Evolutionary conservation across 2,888 invertebrate genomes (phyloP), one percentile per base, ranked within the genome.

Genomic region (Boloria selene): DNA sequence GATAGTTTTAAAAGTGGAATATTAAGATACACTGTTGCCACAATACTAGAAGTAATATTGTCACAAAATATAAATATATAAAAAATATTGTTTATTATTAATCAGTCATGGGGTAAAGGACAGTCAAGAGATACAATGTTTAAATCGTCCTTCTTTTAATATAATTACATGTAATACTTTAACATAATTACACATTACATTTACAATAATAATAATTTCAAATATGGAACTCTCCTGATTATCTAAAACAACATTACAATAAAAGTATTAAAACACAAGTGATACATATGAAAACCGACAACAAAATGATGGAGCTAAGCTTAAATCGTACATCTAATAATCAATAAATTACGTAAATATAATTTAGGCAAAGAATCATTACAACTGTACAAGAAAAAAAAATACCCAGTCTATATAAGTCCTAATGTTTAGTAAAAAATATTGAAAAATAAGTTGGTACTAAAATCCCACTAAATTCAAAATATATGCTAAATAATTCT

Each of bases 151-250:
- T 90, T 85, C 84, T 90, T 92, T 92, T 90, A 90, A 90, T 92
- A 72, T 72, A 90, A 89, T 92, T 91, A 91, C 89, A 90, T 83
- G 84, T 92, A 90, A 91, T 92, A 91, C 89, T 90, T 90, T 85
- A 92, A 92, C 91, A 90, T 90, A 90, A 90, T 92, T 91, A 92
- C 90, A 92, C 86, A 77, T 84, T 90, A 90, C 87, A 88, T 87
- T 84, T 90, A 90, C 88, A 90, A 90, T 90, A 88, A 90, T 90
- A 88, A 90, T 89, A 90, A 89, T 90, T 90, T 90, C 87, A 86
- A 87, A 87, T 86, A 86, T 87, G 87, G 85, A 90, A 89, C 88
- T 87, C 85, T 87, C 82, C 84, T 83, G 86, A 87, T 84, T 84
- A 79, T 85, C 84, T 83, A 82, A 85, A 84, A 87, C 87, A 90